Evolutionary conservation across 2,888 invertebrate genomes (phyloP), one percentile per base, ranked within the genome.

Genomic region (Heliconius charithonia): DNA sequence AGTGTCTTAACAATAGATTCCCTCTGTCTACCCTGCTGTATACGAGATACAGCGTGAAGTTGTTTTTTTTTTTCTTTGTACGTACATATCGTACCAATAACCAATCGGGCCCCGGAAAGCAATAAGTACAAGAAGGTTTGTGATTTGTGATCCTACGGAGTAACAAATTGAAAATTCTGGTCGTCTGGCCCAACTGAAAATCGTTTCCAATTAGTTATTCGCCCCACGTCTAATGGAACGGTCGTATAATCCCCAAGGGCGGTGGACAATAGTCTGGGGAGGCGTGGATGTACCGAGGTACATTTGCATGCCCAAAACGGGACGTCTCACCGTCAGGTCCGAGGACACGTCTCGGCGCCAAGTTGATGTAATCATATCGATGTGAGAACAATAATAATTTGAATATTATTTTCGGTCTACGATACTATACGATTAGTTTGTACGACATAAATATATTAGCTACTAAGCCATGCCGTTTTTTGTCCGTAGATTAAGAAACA

Each of bases 251-350:
- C 90, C 89, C 88, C 92, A 93, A 93, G 91, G 93, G 91, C 92
- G 89, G 85, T 84, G 87, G 90, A 94, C 93, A 94, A 94, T 94
- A 89, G 92, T 88, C 88, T 86, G 87, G 90, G 91, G 92, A 92
- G 87, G 88, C 88, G 93, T 93, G 87, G 85, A 86, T 86, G 87
- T 87, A 88, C 86, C 85, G 87, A 88, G 89, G 89, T 86, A 89
- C 92, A 93, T 94, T 93, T 92, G 89, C 93, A 93, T 93, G 91
- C 87, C 92, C 89, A 87, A 91, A 92, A 88, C 89, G 87, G 87
- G 87, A 85, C 87, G 83, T 85, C 83, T 81, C 79, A 79, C 75
- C 79, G 86, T 84, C 86, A 82, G 84, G 82, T 82, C 84, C 89
- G 89, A 91, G 91, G 90, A 88, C 90, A 80, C 85, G 82, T 85